Evolutionary conservation across 2,888 invertebrate species (phyloP), one percentile per base, ranked within the genome.

Genomic region (Phyto melanocephala): DNA sequence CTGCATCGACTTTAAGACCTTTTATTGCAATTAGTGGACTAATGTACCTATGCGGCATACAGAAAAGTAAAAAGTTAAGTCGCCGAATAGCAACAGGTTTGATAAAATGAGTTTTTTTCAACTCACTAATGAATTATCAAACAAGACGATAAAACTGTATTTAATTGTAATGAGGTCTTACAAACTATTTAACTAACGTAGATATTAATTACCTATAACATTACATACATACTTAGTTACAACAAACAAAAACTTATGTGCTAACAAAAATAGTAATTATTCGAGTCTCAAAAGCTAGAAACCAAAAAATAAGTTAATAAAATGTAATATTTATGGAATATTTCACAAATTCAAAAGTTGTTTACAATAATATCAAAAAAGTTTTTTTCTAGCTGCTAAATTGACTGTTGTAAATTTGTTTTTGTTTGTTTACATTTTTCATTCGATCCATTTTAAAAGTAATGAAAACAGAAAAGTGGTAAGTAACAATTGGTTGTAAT

Each of bases 351-450:
- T 15, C 7, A 54, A 54, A 50, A 50, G 11, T 20, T 22, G 4
- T 50, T 50, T 10, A 50, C 11, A 50, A 22, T 50, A 22, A 4
- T 15, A 47, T 7, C n/a, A 22, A 58, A 20, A 62, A 62, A 62
- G 7, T 45, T 47, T 35, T 24, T 10, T 33, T 33, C 33, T 20
- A 45, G 7, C 33, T 40, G 28, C 35, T 24, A 50, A 37, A 40
- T 52, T 52, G 22, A 40, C 67, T 52, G 50, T 52, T 52, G 45
- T 10, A 17, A 8, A 28, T 35, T 52, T 52, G 24, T 62, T 28
- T 54, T 54, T 37, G 15, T 52, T 62, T 72, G 72, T 72, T 72
- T 72, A 72, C 52, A 72, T 60, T 62, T 52, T 6, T 40, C 7
- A 47, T 60, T 72, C 17, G 7, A 33, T 17, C 4, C 1, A n/a